Base-by-base conservation (phyloP, 1,140 invertebrate genomes). In the Panulirus ornatus region DNA sequence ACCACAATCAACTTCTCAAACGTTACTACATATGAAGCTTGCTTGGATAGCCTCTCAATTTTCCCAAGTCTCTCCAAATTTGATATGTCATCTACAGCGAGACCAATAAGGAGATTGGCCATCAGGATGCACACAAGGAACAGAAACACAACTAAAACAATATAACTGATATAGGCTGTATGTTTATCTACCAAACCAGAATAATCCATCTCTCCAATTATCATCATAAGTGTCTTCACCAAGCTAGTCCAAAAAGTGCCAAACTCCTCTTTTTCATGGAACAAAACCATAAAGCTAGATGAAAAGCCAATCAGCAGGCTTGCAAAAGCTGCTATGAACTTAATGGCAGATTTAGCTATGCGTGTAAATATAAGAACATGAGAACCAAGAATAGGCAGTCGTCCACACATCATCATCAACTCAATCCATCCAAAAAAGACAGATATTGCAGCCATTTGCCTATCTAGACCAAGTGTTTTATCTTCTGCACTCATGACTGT, bases 361-460 rank as follows among this genome's bases (percentile, higher is more conserved):
- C 76, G 75, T 27, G 85, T 47, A n/a, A 88, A 88, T 54, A 88
- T 88, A 36, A 88, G 85, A 0, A 79, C 58, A 36, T 88, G 14
- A 6, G 63, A 51, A 22, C 85, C 85, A n/a, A 88, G 58, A n/a
- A 54, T 42, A 11, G 85, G 85, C 14, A 88, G 76, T 22, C 75
- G 75, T 8, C 85, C 76, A 75, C 34, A 86, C 71, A 86, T 16
- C 84, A 88, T 88, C 85, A 88, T 88, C 8, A 88, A 44, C 47
- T 88, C 85, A 0, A 81, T n/a, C 85, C 85, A 88, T 0, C 85
- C 85, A n/a, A 88, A 88, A 36, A 88, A 88, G 14, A 76, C 85
- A 27, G 85, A 88, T 3, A 70, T n/a, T 36, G 85, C 85, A 70
- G 75, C 78, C 16, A 88, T 51, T 22, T 88, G 36, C n/a, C 76